Evolutionary conservation across 2,113 vertebrate species (phyloP).

Genomic region (Polypterus senegalus): DNA sequence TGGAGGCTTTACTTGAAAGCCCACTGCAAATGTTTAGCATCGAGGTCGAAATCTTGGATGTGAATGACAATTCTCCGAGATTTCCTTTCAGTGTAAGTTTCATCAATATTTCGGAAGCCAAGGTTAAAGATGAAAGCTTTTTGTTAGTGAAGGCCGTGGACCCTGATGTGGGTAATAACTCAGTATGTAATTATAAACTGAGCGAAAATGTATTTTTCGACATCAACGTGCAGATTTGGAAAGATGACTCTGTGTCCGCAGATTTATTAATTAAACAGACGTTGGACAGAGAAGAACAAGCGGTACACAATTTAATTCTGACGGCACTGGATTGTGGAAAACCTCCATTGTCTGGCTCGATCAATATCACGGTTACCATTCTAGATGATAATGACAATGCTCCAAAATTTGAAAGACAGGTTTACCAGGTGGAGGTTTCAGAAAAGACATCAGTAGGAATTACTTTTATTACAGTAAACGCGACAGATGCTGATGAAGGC

Average conservation of each 20-base stretch:
- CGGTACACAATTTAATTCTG: slow-evolving; percentile 35
- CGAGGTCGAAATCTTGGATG: slow-evolving; percentile 24
- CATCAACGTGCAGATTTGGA: slow-evolving; percentile 28
- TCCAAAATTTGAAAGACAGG: slow-evolving; percentile 38
- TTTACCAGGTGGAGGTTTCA: slow-evolving; percentile 36
- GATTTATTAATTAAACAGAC: slow-evolving; percentile 25
- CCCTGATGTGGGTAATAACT: no score
- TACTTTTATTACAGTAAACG: slow-evolving; percentile 30
- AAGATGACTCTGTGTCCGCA: slow-evolving; percentile 24
- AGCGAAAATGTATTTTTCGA: slow-evolving; percentile 34
- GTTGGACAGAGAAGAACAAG: slow-evolving; percentile 40
- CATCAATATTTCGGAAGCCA: slow-evolving; percentile 21
- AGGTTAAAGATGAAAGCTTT: no score
- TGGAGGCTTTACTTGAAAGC: slow-evolving; percentile 17
- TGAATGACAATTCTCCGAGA: slow-evolving; percentile 24
- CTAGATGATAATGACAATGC: slow-evolving; percentile 50
- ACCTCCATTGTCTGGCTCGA: slow-evolving; percentile 37
- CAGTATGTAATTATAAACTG: slow-evolving; percentile 20
- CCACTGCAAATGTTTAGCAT: slow-evolving; percentile 26
- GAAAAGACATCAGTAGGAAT: slow-evolving; percentile 39
- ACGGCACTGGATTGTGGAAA: slow-evolving; percentile 49
- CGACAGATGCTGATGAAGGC: slow-evolving; percentile 42
- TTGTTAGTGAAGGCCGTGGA: no score
- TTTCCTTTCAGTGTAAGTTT: slow-evolving; percentile 17
- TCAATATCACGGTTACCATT: slow-evolving; percentile 40